Evolutionary conservation across 2,888 invertebrate species (phyloP), one percentile per base, ranked within the genome.

Genomic region (Archips xylosteana): DNA sequence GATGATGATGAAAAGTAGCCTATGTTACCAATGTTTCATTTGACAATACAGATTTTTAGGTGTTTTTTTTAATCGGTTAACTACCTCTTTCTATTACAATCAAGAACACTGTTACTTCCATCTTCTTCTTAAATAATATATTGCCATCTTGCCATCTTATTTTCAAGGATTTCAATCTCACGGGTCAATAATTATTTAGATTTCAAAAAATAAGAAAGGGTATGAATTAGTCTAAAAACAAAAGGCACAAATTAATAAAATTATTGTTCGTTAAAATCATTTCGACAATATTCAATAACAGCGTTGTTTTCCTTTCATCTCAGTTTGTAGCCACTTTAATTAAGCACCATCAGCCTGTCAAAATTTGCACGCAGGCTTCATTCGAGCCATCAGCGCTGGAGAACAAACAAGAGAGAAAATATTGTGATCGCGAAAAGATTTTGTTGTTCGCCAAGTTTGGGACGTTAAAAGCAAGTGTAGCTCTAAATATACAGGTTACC

Each of bases 221-320:
- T 34, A 9, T 51, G 15, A 54, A 36, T 39, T n/a, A 12, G 23
- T 47, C 36, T 9, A 23, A 23, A 57, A 72, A 67, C 57, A 68
- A 68, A 67, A 63, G 68, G 68, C n/a, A 39, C 39, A 47, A 62
- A 62, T 49, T 68, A 68, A 72, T 36, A 15, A 72, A 67, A 72
- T 72, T 54, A 57, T 68, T 57, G 57, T 57, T 68, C 39, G 68
- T 68, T 73, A 68, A 68, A 62, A 72, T 67, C 51, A 72, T 73
- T 73, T 63, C 47, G 47, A 51, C 36, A 36, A 73, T 68, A 73
- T 63, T 63, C 57, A 73, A 73, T 73, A 68, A 73, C 72, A 68
- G 39, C 62, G 72, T 73, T 73, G 72, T 73, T 73, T 68, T 73
- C 63, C 72, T 73, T 73, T 73, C 72, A 73, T 73, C 68, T 73